These are phyloP conservation scores for Clarias laeviceps DNA, from an alignment of 2,797 vertebrate genomes.

Conservation along the genomic window DNA sequence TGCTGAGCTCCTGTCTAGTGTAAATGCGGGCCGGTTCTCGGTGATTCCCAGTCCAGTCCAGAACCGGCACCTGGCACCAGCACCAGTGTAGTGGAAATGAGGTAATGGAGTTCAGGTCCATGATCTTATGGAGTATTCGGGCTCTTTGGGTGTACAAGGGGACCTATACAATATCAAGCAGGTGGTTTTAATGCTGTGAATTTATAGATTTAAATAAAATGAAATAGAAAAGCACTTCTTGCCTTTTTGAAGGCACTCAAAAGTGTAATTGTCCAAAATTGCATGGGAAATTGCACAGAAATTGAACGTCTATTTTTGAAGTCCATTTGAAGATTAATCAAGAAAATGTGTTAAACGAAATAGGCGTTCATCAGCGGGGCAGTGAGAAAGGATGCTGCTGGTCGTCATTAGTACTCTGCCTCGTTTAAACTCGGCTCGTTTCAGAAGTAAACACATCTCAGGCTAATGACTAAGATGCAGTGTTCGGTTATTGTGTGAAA, in stretches of 20 bases:
- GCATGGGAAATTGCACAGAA: neutral
- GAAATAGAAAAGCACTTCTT: neutral
- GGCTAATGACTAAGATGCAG: neutral
- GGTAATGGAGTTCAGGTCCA: too few species aligned
- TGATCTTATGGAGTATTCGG: too few species aligned
- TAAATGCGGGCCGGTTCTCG: too few species aligned
- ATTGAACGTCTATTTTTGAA: neutral
- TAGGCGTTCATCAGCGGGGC: neutral
- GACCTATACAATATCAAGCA: too few species aligned
- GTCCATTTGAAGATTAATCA: neutral
- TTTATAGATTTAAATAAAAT: neutral
- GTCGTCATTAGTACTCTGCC: neutral
- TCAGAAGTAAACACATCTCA: neutral
- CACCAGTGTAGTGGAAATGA: too few species aligned
- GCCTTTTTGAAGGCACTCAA: neutral
- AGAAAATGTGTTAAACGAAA: neutral
- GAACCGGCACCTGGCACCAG: too few species aligned
- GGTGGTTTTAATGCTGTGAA: too few species aligned
- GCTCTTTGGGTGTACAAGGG: too few species aligned
- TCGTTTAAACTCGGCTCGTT: neutral
- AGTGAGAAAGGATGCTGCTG: too few species aligned
- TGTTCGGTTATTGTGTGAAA: conserved; percentile 3
- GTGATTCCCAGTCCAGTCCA: too few species aligned
- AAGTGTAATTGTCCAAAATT: neutral
- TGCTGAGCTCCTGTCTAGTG: too few species aligned